Percentiles rank a stretch among this genome's conserved stretches.
Evolutionary conservation across 1,140 invertebrate species (phyloP).

Genomic region (Dendroctonus valens): DNA sequence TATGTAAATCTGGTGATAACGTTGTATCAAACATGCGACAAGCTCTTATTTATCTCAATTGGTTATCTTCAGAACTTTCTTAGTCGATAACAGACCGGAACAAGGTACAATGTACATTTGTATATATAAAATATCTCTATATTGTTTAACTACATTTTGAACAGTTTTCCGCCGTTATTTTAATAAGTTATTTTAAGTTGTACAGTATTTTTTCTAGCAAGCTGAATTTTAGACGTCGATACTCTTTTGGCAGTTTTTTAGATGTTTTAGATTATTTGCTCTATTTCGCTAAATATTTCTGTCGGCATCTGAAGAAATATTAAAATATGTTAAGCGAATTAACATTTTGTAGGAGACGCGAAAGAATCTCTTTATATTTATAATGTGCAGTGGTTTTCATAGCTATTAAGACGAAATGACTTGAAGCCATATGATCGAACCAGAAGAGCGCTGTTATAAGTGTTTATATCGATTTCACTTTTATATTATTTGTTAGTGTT

Average conservation of each 20-base stretch:
- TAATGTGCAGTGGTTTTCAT: not conserved
- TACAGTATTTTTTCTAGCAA: not conserved
- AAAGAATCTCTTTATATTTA: not conserved
- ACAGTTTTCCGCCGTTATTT: not conserved
- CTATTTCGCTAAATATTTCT: too few relatives aligned
- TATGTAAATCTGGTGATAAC: conserved; percentile 16
- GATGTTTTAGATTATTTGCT: not conserved
- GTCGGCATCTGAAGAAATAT: not conserved
- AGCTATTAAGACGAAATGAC: conserved; percentile 1
- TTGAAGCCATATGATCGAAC: not conserved
- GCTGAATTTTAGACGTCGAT: not conserved
- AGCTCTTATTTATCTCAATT: too few relatives aligned
- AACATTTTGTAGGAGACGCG: not conserved
- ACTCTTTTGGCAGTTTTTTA: not conserved
- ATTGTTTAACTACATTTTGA: not conserved
- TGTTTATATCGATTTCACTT: not conserved
- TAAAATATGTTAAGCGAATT: not conserved
- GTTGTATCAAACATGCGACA: too few relatives aligned
- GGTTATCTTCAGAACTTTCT: not conserved
- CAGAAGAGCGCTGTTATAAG: not conserved
- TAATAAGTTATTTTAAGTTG: not conserved
- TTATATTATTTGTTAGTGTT: conserved; percentile 1
- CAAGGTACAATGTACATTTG: too few relatives aligned
- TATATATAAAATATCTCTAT: too few relatives aligned
- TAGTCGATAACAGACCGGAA: not conserved